Evolutionary conservation across 2,888 invertebrate genomes (phyloP).

Genomic region (Bombylius major): DNA sequence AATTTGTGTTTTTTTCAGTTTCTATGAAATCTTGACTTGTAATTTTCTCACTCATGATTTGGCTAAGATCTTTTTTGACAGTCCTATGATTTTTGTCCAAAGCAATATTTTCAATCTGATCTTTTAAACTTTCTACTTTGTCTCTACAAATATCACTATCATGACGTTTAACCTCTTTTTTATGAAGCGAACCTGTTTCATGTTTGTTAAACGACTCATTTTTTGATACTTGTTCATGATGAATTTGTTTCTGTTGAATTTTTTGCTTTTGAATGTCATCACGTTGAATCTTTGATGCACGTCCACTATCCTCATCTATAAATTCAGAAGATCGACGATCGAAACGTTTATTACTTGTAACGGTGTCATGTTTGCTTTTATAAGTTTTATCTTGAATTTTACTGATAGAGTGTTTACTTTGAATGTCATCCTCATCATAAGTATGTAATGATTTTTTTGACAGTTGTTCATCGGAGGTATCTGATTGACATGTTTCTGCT

Average conservation of each 20-base stretch:
- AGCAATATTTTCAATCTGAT: slow-evolving; percentile 16
- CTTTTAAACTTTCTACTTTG: slow-evolving; percentile 19
- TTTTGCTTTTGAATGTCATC: neutral
- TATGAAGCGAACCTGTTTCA: neutral
- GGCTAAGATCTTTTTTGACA: slow-evolving; percentile 19
- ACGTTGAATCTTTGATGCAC: neutral
- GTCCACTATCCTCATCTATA: neutral
- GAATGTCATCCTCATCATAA: neutral
- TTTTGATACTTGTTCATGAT: neutral
- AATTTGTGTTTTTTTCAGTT: slow-evolving; percentile 8
- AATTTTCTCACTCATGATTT: slow-evolving; percentile 13
- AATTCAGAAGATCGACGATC: neutral
- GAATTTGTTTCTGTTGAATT: neutral
- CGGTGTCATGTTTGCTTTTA: neutral
- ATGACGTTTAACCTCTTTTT: neutral
- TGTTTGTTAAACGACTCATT: neutral
- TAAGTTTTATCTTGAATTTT: neutral
- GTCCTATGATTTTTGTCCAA: slow-evolving; percentile 10
- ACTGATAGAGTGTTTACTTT: neutral
- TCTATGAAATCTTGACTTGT: slow-evolving; percentile 17
- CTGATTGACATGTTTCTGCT: slow-evolving; percentile 10
- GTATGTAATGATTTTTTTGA: too few species aligned
- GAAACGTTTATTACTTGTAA: too few species aligned
- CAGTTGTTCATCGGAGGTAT: neutral
- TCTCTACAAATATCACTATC: neutral